Evolutionary conservation across 2,888 invertebrate genomes (phyloP).

Genomic region (Drosophila ochracea): DNA sequence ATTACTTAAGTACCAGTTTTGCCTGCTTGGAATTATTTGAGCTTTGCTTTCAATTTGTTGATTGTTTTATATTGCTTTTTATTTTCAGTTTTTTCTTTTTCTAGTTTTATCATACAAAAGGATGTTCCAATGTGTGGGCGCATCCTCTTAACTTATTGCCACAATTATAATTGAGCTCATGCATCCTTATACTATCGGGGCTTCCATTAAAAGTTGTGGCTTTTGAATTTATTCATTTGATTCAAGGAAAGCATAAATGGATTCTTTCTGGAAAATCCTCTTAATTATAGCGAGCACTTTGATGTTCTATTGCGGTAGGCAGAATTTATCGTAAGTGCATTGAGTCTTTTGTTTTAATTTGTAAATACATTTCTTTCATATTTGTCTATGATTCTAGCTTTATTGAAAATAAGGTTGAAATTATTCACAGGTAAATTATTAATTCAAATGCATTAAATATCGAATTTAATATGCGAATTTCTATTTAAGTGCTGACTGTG

Average conservation of each 20-base stretch:
- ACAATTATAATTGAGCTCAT: not conserved
- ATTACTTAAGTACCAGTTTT: slow-evolving; percentile 61
- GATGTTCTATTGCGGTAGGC: slow-evolving; percentile 15
- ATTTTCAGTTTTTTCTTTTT: slow-evolving; percentile 11
- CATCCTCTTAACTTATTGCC: not conserved
- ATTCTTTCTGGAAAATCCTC: not conserved
- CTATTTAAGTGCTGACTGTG: not conserved
- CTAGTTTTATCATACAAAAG: not conserved
- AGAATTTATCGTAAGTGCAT: no score
- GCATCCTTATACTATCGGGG: not conserved
- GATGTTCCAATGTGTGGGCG: not conserved
- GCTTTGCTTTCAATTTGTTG: slow-evolving; percentile 73
- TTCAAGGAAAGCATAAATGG: not conserved
- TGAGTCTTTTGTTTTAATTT: not conserved
- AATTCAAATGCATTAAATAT: not conserved
- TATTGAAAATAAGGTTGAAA: not conserved
- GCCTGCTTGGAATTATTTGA: slow-evolving; percentile 65
- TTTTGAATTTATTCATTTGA: not conserved
- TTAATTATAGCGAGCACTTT: slow-evolving; percentile 30
- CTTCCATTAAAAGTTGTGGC: not conserved
- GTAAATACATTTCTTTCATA: not conserved
- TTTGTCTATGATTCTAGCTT: not conserved
- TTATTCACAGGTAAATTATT: not conserved
- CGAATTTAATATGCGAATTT: not conserved
- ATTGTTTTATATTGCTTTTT: slow-evolving; percentile 61